Conservation (phyloP, 2,797 vertebrate genomes). For the Micrastur ruficollis region DNA sequence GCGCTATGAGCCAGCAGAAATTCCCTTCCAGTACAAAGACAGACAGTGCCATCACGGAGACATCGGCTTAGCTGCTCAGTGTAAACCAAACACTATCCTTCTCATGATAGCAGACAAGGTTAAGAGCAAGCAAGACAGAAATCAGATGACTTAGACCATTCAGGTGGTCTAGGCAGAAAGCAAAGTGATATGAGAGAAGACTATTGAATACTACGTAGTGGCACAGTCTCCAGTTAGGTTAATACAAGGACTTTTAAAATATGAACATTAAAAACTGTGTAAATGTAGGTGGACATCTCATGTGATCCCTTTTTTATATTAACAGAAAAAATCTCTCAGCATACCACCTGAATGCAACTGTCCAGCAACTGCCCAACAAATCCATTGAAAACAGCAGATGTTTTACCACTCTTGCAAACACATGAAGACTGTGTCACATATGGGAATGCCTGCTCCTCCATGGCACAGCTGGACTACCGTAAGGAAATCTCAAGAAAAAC, state of each 20-base stretch:
- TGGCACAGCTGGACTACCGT: not conserved
- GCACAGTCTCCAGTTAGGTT: not conserved
- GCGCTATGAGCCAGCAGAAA: constrained; percentile 40
- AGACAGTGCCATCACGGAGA: constrained; percentile 1
- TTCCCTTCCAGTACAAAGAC: not conserved
- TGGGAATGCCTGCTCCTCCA: not conserved
- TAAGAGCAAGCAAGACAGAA: not conserved
- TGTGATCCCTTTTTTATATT: not conserved
- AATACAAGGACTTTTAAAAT: not conserved
- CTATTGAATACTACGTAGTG: not conserved
- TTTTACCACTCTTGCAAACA: not conserved
- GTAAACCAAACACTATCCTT: not conserved
- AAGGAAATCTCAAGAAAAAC: not conserved
- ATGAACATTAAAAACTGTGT: not conserved
- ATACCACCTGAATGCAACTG: not conserved
- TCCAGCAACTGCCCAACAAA: not conserved
- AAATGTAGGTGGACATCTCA: not conserved
- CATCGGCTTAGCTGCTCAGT: constrained; percentile 4
- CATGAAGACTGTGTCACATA: not conserved
- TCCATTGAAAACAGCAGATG: not conserved
- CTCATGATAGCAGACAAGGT: not conserved
- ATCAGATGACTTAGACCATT: not conserved
- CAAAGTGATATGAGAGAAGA: not conserved
- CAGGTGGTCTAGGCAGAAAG: not conserved
- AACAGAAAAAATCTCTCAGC: not conserved